Evolutionary conservation across 2,113 vertebrate genomes (phyloP).

Genomic region (Scolopax mira): DNA sequence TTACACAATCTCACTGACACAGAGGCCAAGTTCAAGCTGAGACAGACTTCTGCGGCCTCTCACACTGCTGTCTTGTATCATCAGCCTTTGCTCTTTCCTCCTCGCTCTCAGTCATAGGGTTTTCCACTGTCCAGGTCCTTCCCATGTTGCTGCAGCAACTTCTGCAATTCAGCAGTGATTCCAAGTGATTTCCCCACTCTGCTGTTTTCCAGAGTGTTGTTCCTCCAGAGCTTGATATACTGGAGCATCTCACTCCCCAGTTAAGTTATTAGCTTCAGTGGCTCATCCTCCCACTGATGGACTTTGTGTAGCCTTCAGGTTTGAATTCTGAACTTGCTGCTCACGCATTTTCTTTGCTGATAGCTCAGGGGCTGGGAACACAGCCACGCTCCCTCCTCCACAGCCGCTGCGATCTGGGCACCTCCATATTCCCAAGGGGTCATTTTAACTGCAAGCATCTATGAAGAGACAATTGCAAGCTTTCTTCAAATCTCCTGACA

Average conservation of each 20-base stretch:
- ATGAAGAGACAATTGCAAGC: not conserved
- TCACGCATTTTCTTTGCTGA: not conserved
- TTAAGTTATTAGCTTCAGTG: not conserved
- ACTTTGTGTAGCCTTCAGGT: not conserved
- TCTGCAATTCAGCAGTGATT: not conserved
- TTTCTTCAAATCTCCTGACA: not conserved
- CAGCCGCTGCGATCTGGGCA: not conserved
- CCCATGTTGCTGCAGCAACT: not conserved
- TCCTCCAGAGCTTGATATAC: not conserved
- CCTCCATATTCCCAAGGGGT: not conserved
- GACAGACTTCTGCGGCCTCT: not conserved
- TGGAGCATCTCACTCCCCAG: not conserved
- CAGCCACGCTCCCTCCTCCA: fast-evolving
- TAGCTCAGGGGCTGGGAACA: not conserved
- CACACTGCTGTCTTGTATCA: fast-evolving
- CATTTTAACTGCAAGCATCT: not conserved
- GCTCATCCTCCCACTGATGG: fast-evolving
- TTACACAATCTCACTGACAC: not conserved
- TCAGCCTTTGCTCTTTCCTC: not conserved
- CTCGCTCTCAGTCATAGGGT: not conserved
- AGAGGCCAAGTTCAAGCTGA: not conserved
- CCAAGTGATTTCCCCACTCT: not conserved
- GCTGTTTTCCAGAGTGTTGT: fast-evolving
- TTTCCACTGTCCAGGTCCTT: not conserved
- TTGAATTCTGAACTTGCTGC: not conserved